Evolutionary conservation across 2,888 invertebrate species (phyloP), one percentile per base, ranked within the genome.

Genomic region (Hololepta plana): DNA sequence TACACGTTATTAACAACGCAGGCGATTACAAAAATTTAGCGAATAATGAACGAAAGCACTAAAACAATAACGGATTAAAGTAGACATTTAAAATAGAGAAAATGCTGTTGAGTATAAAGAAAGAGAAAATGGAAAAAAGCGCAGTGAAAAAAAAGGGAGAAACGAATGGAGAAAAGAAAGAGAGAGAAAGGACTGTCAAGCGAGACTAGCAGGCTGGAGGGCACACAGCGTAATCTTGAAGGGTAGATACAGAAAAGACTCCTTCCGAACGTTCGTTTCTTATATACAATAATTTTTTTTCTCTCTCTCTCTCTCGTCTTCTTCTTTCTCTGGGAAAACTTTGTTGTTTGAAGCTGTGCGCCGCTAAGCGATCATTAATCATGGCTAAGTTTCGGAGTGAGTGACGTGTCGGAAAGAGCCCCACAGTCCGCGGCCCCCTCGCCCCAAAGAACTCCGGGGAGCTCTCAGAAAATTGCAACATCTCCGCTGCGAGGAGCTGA

Each of bases 261-360:
- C 53, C 53, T 53, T 53, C 44, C 46, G 49, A 49, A 47, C 46
- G 49, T 51, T 53, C 52, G 51, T 54, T 54, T 53, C 54, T 54
- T 54, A 51, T 53, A 51, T 47, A 51, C 47, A 52, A 51, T 14
- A 14, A 26, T 19, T 26, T 26, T 19, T 8, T 20, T 9, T 26
- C n/a, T 5, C 11, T 12, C 19, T 8, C 12, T 12, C n/a, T 20
- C 20, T 9, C 16, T 12, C 19, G n/a, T 17, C 16, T 27, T 51
- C 54, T 56, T 55, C 54, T 55, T 55, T 61, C 60, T 58, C 61
- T 62, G 62, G 62, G 63, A 64, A 64, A 64, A 64, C 60, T 63
- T 64, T 63, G 63, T 63, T 64, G 64, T 63, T 63, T 59, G 60
- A 59, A 60, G 60, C 60, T 58, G 59, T 55, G 53, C 51, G 51